A percentile compares a stretch with the other conserved stretches of the same genome.
These are phyloP conservation scores for Nothobranchius kuhntae DNA, from an alignment of 2,113 vertebrate species.

Conservation along the genomic window DNA sequence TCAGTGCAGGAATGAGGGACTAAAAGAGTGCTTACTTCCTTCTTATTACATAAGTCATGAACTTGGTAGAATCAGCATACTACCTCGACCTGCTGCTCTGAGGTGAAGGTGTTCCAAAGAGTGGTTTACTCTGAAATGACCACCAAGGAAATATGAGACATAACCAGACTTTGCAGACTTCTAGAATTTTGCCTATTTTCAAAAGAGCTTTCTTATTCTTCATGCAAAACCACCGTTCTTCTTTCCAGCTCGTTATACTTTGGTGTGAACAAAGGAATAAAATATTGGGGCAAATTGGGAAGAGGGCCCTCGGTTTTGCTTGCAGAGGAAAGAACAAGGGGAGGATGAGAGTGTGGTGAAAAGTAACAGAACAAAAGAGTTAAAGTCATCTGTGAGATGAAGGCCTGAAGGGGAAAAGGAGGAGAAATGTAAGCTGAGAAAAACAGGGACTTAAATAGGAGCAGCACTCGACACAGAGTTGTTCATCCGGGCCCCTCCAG, in stretches of 20 bases:
- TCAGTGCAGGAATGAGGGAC: no score
- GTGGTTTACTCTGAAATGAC: no score
- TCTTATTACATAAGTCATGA: no score
- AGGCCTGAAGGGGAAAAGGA: constrained; percentile 23
- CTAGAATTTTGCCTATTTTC: not conserved
- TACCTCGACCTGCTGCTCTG: no score
- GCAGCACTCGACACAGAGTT: constrained; percentile 43
- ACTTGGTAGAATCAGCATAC: no score
- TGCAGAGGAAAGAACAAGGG: constrained; percentile 10
- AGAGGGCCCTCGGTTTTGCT: constrained; percentile 21
- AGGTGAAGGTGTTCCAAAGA: no score
- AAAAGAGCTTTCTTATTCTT: not conserved
- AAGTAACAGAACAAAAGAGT: constrained; percentile 36
- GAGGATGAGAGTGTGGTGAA: constrained; percentile 23
- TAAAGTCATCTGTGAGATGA: constrained; percentile 34
- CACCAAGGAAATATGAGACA: no score
- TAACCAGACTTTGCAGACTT: no score
- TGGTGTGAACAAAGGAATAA: constrained; percentile 3
- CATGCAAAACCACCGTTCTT: not conserved
- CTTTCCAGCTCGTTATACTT: constrained; percentile 6
- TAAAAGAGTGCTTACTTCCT: no score
- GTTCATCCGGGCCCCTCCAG: constrained; percentile 48
- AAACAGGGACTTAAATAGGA: constrained; percentile 31
- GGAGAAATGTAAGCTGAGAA: constrained; percentile 10
- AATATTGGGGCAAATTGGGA: constrained; percentile 27